These are phyloP conservation scores for Lasaia peninsularis DNA, from an alignment of 1,140 invertebrate species.

Conservation along the genomic window DNA sequence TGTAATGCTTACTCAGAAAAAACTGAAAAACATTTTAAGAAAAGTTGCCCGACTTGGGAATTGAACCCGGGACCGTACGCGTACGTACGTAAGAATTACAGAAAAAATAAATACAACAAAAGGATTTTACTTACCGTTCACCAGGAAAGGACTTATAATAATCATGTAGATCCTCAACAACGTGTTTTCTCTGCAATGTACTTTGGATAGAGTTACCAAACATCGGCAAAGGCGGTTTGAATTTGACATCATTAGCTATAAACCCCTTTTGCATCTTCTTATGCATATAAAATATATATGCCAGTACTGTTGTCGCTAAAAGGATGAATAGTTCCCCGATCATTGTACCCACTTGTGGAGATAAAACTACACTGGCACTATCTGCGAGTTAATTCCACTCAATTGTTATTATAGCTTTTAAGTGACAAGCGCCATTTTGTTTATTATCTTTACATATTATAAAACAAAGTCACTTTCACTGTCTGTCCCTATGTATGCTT, in stretches of 20 bases:
- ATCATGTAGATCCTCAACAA: conserved; percentile 40
- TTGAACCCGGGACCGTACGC: too few species aligned
- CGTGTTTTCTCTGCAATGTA: conserved; percentile 34
- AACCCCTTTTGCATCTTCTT: conserved; percentile 35
- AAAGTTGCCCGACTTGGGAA: too few species aligned
- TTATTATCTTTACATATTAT: too few species aligned
- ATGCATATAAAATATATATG: conserved; percentile 35
- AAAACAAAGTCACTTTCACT: too few species aligned
- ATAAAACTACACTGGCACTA: neutral
- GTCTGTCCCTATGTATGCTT: too few species aligned
- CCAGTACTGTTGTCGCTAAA: conserved; percentile 31
- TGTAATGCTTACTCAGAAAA: too few species aligned
- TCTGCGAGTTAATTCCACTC: neutral
- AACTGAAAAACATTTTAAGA: too few species aligned
- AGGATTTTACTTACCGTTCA: conserved; percentile 45
- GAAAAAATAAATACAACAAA: neutral
- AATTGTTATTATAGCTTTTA: neutral
- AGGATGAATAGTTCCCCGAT: conserved; percentile 46
- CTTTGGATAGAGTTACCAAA: conserved; percentile 46
- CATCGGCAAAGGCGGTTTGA: conserved; percentile 38
- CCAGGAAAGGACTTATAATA: conserved; percentile 50
- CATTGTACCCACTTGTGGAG: conserved; percentile 29
- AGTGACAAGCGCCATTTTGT: neutral
- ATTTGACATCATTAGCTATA: conserved; percentile 40
- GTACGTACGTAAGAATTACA: neutral